Evolutionary conservation across 2,888 invertebrate genomes (phyloP), one percentile per base, ranked within the genome.

Genomic region (Pseudococcus longispinus): DNA sequence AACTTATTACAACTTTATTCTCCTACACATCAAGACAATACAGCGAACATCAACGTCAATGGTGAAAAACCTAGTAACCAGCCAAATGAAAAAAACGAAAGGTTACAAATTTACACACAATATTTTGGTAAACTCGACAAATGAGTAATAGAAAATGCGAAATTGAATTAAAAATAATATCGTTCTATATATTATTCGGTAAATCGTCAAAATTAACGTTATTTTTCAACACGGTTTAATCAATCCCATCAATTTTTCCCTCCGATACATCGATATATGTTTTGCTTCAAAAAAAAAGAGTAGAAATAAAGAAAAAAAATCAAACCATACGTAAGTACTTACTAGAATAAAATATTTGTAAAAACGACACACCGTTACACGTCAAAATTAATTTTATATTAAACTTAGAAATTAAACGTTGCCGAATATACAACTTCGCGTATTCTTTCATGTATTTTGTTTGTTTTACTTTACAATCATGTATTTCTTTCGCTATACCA

Each of bases 291-390:
- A 20, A 37, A 42, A 80, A 32, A n/a, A n/a, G n/a, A n/a, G n/a
- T n/a, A n/a, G n/a, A n/a, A n/a, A n/a, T n/a, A n/a, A n/a, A n/a
- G n/a, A n/a, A n/a, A 42, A 80, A 80, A 80, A 80, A 80, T n/a
- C 9, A 37, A 80, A 80, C 77, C 29, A n/a, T n/a, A 83, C 55
- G n/a, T 83, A 83, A 51, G 42, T 83, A 55, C 46, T 42, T 83
- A 32, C 32, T 74, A 74, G 37, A 20, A 80, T 80, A 80, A 80
- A 80, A 80, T 83, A 83, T 51, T 26, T 13, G 51, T 42, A 51
- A 46, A 77, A 83, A 83, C 83, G 46, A 42, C 42, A 80, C 32
- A 42, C 60, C 5, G 42, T 80, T 42, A 80, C 23, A 80, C 77
- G 77, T 80, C 42, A 74, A 37, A 42, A 80, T 42, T 80, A 70